Percentiles rank a stretch among this genome's conserved stretches.
Evolutionary conservation across 1,140 invertebrate genomes (phyloP).

Genomic region (Mamestra configurata): DNA sequence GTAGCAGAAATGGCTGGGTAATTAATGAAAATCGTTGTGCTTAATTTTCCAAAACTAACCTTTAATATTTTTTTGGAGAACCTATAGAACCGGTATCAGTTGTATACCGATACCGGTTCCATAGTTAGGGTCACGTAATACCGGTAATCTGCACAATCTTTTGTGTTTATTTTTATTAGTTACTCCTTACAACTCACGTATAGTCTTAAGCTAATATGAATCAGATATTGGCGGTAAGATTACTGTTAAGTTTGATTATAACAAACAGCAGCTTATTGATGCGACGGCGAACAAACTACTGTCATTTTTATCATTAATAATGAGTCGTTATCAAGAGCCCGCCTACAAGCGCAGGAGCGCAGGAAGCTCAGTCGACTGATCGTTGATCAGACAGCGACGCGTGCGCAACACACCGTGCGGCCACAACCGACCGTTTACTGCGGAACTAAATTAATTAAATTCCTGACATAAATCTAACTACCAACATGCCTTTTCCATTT

Average conservation of each 20-base stretch:
- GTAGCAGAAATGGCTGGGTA: too few species aligned
- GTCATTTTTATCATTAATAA: slow-evolving; percentile 83
- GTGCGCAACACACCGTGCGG: slow-evolving; percentile 51
- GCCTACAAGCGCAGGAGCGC: slow-evolving; percentile 69
- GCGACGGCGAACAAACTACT: slow-evolving; percentile 69
- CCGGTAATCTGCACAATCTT: background rate
- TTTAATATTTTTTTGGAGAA: too few species aligned
- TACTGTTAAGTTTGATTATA: background rate
- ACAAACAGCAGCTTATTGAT: slow-evolving; percentile 49
- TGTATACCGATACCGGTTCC: too few species aligned
- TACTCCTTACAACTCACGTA: slow-evolving; percentile 1
- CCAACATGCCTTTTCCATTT: slow-evolving; percentile 65
- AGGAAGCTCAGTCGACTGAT: slow-evolving; percentile 71
- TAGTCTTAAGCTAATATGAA: background rate
- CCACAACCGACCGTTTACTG: slow-evolving; percentile 24
- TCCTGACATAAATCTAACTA: slow-evolving; percentile 53
- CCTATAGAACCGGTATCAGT: too few species aligned
- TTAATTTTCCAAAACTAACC: too few species aligned
- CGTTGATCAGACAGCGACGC: slow-evolving; percentile 55
- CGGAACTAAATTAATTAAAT: slow-evolving; percentile 47
- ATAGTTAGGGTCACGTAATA: background rate
- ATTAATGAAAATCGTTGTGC: too few species aligned
- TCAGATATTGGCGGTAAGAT: slow-evolving; percentile 1
- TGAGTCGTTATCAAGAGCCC: slow-evolving; percentile 76
- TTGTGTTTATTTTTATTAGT: too few species aligned